phyloP scores from a whole-genome alignment of 2,888 invertebrate species.

The Epsilonema sp. region DNA sequence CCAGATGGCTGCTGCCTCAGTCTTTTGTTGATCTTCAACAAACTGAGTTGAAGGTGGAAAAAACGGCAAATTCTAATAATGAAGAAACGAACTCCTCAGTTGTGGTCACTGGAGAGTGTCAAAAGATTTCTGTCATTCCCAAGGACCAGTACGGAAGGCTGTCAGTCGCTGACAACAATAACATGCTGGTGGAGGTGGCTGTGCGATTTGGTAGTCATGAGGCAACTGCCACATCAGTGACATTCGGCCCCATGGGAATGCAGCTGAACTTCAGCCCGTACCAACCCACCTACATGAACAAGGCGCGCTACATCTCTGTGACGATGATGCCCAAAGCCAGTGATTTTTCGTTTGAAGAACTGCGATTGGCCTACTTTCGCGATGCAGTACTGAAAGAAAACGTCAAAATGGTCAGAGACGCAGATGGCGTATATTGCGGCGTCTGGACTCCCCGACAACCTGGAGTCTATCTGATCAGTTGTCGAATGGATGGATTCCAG shows the following conservation, averaged over 20 bases:
- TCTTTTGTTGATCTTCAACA: constrained; percentile 68
- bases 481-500: constrained; percentile 58
- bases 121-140: constrained; percentile 55
- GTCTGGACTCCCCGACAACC: constrained; percentile 76
- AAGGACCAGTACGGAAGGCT: constrained; percentile 77
- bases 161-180: constrained; percentile 59
- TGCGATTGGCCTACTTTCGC: constrained; percentile 38
- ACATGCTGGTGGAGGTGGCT: constrained; percentile 47
- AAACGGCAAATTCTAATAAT: too few species aligned
- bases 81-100: too few species aligned
- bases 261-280: constrained; percentile 14
- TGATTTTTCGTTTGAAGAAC: constrained; percentile 77
- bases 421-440: constrained; percentile 39
- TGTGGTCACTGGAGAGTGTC: constrained; percentile 57
- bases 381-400: constrained; percentile 3
- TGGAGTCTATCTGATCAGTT: constrained; percentile 69
- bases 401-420: neutral
- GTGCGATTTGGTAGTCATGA: neutral
- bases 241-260: too few species aligned
- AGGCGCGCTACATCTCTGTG: constrained; percentile 55
- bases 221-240: neutral
- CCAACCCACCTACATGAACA: constrained; percentile 20
- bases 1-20: constrained; percentile 82
- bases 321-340: constrained; percentile 65
- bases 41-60: constrained; percentile 43